Evolutionary conservation across 2,113 vertebrate genomes (phyloP).

Genomic region (Spheniscus mendiculus): DNA sequence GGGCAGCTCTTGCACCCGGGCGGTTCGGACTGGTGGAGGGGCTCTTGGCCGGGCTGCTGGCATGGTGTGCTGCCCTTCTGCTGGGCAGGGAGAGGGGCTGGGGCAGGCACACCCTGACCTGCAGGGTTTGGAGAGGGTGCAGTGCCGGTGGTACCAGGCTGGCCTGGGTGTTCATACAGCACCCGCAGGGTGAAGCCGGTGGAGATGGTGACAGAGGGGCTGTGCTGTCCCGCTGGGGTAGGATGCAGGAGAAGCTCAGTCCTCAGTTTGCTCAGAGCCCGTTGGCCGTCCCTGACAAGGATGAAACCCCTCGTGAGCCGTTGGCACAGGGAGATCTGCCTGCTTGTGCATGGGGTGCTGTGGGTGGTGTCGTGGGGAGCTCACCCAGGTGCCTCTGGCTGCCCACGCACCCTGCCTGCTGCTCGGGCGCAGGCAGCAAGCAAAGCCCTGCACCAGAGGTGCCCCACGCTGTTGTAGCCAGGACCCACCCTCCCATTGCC

Average conservation of each 20-base stretch:
- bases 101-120: not conserved
- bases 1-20: not conserved
- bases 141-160: not conserved
- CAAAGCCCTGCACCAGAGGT: not conserved
- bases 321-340: not conserved
- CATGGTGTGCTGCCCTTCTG: not conserved
- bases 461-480: not conserved
- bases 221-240: not conserved
- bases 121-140: not conserved
- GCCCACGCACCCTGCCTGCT: not conserved
- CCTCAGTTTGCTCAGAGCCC: not conserved
- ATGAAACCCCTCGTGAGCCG: not conserved
- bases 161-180: not conserved
- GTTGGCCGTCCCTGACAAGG: not conserved
- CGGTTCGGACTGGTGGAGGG: rapidly evolving
- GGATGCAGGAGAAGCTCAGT: not conserved
- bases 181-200: not conserved
- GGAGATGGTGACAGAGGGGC: not conserved
- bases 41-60: not conserved
- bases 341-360: not conserved
- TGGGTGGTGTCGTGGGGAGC: not conserved
- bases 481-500: not conserved
- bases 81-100: not conserved
- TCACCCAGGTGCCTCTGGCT: not conserved
- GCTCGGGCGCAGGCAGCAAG: not conserved